Evolutionary conservation across 2,113 vertebrate genomes (phyloP).

Genomic region (Scomber colias): DNA sequence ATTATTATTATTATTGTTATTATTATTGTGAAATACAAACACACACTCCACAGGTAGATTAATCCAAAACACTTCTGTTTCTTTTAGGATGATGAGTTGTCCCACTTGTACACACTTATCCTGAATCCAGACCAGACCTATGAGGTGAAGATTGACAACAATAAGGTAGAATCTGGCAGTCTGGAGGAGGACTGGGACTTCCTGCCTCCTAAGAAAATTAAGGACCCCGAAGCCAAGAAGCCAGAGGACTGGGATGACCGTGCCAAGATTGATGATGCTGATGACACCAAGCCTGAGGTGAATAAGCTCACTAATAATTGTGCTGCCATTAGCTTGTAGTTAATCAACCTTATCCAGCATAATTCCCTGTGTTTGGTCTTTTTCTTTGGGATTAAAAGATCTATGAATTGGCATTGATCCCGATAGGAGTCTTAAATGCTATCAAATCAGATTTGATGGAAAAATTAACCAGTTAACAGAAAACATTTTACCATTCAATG

Average conservation of each 20-base stretch:
- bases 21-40: not conserved
- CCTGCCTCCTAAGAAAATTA: conserved; percentile 84
- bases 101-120: conserved; percentile 90
- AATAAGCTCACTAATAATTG: not conserved
- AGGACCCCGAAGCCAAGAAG: conserved; percentile 84
- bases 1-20: too few species aligned
- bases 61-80: not conserved
- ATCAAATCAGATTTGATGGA: too few species aligned
- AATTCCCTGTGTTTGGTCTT: not conserved
- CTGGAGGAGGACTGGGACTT: conserved; percentile 91
- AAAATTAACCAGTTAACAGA: too few species aligned
- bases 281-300: conserved; percentile 85
- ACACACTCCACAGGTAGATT: not conserved
- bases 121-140: conserved; percentile 89
- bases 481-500: too few species aligned
- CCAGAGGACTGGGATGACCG: conserved; percentile 84
- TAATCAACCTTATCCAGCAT: not conserved
- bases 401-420: too few species aligned
- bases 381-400: too few species aligned
- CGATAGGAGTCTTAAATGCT: too few species aligned
- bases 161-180: conserved; percentile 85
- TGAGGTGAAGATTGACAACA: conserved; percentile 87
- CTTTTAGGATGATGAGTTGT: conserved; percentile 87
- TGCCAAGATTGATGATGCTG: conserved; percentile 80
- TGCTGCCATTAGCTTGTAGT: not conserved